Evolutionary conservation across 2,797 vertebrate species (phyloP), one percentile per base, ranked within the genome.

Genomic region (Pteropus rufus): DNA sequence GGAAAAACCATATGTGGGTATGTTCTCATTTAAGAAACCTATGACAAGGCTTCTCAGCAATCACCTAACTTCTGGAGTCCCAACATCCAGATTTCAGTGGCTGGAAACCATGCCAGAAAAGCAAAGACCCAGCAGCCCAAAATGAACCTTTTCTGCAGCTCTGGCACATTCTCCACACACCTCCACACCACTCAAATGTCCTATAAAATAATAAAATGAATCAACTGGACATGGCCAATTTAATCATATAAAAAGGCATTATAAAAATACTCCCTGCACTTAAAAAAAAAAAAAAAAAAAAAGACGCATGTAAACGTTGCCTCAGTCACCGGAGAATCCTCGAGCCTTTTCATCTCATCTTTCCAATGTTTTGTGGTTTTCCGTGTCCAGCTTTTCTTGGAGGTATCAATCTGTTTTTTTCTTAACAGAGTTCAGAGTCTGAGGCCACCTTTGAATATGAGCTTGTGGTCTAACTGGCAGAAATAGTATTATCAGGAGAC

Each of bases 401-500:
- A 96, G 67, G 90, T 82, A 91, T 98, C 97, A 98, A 56, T 98
- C 97, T 83, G 95, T 95, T 96, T 98, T 98, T 64, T 95, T 97
- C 92, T 82, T 97, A 88, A 97, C 3, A 88, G 98, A 98, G 95
- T 98, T 98, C 86, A 93, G 58, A 92, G 95, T 94, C 92, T 90
- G 97, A 97, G 91, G 93, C 44, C 60, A 88, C 86, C 81, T 96
- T 73, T 87, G 19, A 14, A 34, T 89, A 93, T 58, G 75, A 62
- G 96, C 88, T 73, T 92, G 97, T 95, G 98, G 98, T 98, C 98
- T 99, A 97, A 97, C 88, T 49, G 98, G 99, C 95, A 99, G 98
- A 88, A 98, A 91, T 2, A 99, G 96, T 90, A 99, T 98, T 75
- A 98, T 98, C 98, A 99, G 98, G 98, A 99, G 98, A 98, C 99